Base-by-base conservation (phyloP, 2,113 vertebrate species). In the Ctenodactylus gundi region DNA sequence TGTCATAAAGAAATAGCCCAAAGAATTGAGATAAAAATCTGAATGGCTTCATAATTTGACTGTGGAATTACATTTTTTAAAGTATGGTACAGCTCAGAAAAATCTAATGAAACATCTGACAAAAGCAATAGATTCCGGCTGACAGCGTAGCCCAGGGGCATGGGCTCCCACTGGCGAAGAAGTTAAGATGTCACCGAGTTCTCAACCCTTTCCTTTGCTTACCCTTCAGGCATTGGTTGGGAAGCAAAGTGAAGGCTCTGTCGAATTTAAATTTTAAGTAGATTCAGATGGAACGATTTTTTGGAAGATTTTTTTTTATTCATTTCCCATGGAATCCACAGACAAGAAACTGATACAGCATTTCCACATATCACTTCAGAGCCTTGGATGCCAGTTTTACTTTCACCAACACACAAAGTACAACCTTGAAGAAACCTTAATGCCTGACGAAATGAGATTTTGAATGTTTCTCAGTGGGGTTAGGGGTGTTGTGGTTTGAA, bases 31-130 rank as follows among this genome's bases (percentile, higher is more conserved):
- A 96, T 92, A 77, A 36, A 31, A 82, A 88, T 77, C 77, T 70
- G 53, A 84, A 88, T n/a, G 57, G 39, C 78, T 82, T 86, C 82
- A 46, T 90, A 87, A 93, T 85, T 88, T 83, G 90, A 62, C 77
- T 94, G 84, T 53, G 18, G 81, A 96, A 94, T 95, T 92, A 91
- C 81, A 70, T 94, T 94, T 96, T 90, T 95, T 89, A 92, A 96
- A 92, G 57, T 31, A n/a, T 87, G 73, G 57, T 49, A 70, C 76
- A 95, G 77, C 80, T 93, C 92, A 82, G 93, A 85, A 94, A 72
- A 91, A 93, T 92, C 93, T 94, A 96, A 90, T 90, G 96, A 94
- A 92, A 93, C 49, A 94, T 90, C 82, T 96, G 93, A 96, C 88
- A 94, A 93, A 87, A 95, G 72, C 81, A 93, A 84, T 96, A 88